phyloP scores from a whole-genome alignment of 2,113 vertebrate genomes.

The Myrmophylax atrothorax region DNA sequence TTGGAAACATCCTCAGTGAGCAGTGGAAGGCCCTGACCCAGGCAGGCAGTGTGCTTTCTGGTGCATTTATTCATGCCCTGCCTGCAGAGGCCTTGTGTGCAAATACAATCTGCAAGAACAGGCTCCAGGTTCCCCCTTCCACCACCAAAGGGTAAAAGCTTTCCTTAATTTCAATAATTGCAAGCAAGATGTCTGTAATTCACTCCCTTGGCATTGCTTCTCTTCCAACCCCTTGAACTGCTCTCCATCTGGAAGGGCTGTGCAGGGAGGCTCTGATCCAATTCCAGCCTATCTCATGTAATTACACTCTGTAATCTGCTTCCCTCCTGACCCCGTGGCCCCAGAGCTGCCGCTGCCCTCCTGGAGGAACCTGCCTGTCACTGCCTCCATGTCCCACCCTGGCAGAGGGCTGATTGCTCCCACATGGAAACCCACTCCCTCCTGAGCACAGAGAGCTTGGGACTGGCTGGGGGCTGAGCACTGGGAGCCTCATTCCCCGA shows the following conservation, averaged over 20 bases:
- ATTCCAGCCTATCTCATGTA: conserved; percentile 10
- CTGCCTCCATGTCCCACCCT: neutral
- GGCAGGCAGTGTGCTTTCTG: neutral
- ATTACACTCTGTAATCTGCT: conserved; percentile 10
- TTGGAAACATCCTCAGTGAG: neutral
- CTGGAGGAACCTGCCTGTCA: neutral
- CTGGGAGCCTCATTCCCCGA: neutral
- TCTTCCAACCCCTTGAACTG: conserved; percentile 10
- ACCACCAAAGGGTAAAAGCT: neutral
- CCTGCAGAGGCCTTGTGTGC: neutral
- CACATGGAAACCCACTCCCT: neutral
- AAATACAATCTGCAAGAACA: neutral
- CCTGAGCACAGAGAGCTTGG: neutral
- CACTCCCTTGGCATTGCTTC: neutral
- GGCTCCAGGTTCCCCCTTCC: neutral
- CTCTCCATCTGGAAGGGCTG: conserved; percentile 5
- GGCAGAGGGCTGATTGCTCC: neutral
- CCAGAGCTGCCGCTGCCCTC: conserved; percentile 16
- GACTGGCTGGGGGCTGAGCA: neutral
- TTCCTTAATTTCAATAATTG: neutral
- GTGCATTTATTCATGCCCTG: neutral
- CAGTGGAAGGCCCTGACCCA: neutral
- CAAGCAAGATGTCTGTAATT: conserved; percentile 15
- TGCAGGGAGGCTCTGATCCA: conserved; percentile 11
- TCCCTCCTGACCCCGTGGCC: conserved; percentile 16